Conservation (phyloP, 2,888 invertebrate genomes). For the Callinectes sapidus region DNA sequence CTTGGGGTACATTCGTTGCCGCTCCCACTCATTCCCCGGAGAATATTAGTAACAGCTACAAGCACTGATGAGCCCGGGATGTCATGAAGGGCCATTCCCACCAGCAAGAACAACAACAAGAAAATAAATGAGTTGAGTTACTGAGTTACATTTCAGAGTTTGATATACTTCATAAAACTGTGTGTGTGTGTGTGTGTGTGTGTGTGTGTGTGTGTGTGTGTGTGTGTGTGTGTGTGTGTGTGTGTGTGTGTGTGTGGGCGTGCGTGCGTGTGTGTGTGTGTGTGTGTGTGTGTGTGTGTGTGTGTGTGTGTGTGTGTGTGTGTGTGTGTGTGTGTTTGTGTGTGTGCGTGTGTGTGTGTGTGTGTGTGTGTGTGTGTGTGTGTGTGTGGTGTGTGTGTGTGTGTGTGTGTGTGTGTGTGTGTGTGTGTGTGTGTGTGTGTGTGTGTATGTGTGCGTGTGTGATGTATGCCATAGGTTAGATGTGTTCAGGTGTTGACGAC, state of each 20-base stretch:
- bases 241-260: too few relatives aligned
- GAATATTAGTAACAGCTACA: neutral
- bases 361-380: neutral
- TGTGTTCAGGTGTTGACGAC: neutral
- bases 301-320: neutral
- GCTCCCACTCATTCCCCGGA: neutral
- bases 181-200: neutral
- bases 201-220: neutral
- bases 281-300: too few relatives aligned
- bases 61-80: neutral
- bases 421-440: neutral
- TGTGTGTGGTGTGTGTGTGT: too few relatives aligned
- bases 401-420: neutral
- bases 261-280: neutral
- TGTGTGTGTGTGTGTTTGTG: neutral
- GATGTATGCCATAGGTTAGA: neutral
- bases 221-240: neutral
- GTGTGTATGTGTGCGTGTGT: neutral
- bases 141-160: neutral
- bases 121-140: neutral
- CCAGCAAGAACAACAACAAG: neutral
- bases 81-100: neutral
- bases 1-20: constrained; percentile 6
- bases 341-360: too few relatives aligned
- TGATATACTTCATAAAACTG: neutral